Base-by-base conservation (phyloP, 2,888 invertebrate genomes). In the Drosophila mimetica region DNA sequence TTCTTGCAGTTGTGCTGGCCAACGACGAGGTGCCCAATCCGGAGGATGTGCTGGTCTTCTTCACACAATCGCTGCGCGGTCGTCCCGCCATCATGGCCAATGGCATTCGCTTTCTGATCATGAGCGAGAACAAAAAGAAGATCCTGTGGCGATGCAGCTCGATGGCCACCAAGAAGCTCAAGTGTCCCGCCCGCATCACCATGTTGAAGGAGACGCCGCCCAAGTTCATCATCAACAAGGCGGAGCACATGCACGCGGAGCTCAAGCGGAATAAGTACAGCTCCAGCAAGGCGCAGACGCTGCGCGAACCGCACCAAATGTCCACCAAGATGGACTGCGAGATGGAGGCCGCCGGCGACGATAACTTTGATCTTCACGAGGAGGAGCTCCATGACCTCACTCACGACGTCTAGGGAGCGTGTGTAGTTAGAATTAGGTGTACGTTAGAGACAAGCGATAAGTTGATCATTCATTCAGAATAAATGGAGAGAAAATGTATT, bases 1-100 rank as follows among this genome's bases (percentile, higher is more conserved):
- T 63, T 36, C 32, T 74, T 83, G 65, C 82, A 91, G 90, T 91
- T 85, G 90, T 91, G 28, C 77, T 91, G 67, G 76, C 90, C n/a
- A 91, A 89, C 60, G 90, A 90, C 4, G 89, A 89, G 53, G 88
- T 90, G 13, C 89, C 90, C 51, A 90, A 90, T 82, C 90, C 90
- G 28, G 89, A 90, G 75, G 91, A 90, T 75, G 85, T 91, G 52
- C 74, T 91, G 22, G 89, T 92, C n/a, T 91, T 89, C 72, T 91
- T 91, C 55, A 91, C 91, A 0, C 90, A 91, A 72, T 92, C 92
- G 4, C 73, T 92, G 22, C 89, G 92, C 41, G 92, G 92, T 9
- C 89, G 91, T 4, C 92, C 92, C 0, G 92, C 92, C 9, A 92
- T 92, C n/a, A 90, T 92, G 89, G 92, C 92, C 34, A 91, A 92